Evolutionary conservation across 2,113 vertebrate genomes (phyloP).

Genomic region (Hemiprocne comata): DNA sequence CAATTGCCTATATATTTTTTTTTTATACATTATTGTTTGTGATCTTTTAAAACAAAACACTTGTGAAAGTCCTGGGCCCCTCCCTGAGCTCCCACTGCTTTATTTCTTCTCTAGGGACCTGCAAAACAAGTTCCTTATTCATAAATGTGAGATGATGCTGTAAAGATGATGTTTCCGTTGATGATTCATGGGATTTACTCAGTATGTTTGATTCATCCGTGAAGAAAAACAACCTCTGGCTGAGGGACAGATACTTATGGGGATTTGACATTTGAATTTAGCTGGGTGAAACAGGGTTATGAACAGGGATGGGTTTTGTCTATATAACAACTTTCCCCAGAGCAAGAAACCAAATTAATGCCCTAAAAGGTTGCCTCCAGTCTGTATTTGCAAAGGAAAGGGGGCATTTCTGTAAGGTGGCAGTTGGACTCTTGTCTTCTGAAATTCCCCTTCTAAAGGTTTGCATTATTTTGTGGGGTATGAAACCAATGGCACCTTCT

Average conservation of each 20-base stretch:
- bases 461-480: not conserved
- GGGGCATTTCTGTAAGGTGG: not conserved
- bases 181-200: conserved; percentile 66
- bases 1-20: not conserved
- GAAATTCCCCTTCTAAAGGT: not conserved
- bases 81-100: conserved; percentile 14
- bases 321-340: not conserved
- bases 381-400: not conserved
- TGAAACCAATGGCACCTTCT: not conserved
- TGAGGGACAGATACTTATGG: conserved; percentile 26
- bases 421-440: not conserved
- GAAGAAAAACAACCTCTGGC: conserved; percentile 56
- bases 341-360: not conserved
- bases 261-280: conserved; percentile 35
- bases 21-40: conserved; percentile 1
- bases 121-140: conserved; percentile 60
- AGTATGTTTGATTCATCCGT: conserved; percentile 17
- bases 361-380: not conserved
- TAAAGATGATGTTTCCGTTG: conserved; percentile 54
- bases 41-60: not conserved
- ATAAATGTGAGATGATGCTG: conserved; percentile 51
- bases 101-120: conserved; percentile 20
- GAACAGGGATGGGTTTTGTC: not conserved
- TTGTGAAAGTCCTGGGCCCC: not conserved
- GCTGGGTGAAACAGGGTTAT: conserved; percentile 4